These are phyloP conservation scores for Drosophila nr. medialis DNA, from an alignment of 2,888 invertebrate species.

Conservation along the genomic window DNA sequence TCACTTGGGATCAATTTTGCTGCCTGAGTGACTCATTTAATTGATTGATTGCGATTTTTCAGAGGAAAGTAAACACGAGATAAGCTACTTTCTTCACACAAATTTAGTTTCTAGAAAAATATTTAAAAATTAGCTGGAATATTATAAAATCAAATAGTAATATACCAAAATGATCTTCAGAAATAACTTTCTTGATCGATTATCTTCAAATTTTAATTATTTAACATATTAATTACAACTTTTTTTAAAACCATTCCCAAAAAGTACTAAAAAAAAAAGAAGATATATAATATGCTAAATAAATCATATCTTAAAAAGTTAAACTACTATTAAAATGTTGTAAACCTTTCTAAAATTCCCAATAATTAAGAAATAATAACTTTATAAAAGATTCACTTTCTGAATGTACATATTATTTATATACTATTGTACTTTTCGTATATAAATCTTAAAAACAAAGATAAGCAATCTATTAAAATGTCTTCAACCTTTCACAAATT, in stretches of 20 bases:
- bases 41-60: conserved; percentile 24
- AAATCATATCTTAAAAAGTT: too few species aligned
- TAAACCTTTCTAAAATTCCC: not conserved
- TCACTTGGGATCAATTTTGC: conserved; percentile 38
- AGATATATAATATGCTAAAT: too few species aligned
- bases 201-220: not conserved
- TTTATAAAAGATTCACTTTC: not conserved
- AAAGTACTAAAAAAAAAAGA: not conserved
- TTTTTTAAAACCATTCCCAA: not conserved
- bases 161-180: not conserved
- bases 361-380: too few species aligned
- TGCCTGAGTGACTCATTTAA: conserved; percentile 41
- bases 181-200: not conserved
- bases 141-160: not conserved
- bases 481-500: not conserved
- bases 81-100: conserved; percentile 25
- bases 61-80: conserved; percentile 30
- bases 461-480: not conserved
- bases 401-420: not conserved
- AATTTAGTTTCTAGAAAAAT: not conserved
- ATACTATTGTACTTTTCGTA: too few species aligned
- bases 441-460: not conserved
- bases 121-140: not conserved
- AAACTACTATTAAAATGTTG: not conserved
- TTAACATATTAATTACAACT: too few species aligned